Evolutionary conservation across 2,113 vertebrate genomes (phyloP).

Genomic region (Elephas maximus): DNA sequence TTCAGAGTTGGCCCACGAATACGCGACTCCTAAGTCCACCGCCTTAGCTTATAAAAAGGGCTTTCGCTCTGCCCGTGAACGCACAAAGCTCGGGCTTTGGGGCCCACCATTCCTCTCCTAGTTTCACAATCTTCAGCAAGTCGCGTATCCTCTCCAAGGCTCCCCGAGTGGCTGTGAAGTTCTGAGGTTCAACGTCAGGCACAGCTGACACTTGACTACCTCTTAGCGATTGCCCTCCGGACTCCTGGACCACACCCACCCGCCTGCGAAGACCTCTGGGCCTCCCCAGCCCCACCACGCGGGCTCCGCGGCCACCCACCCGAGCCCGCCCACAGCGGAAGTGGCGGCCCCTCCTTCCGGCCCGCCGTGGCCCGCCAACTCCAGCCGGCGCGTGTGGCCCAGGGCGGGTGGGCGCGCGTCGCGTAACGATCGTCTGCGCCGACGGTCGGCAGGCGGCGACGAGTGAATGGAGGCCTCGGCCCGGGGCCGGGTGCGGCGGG

Average conservation of each 20-base stretch:
- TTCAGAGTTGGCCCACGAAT: fast-evolving
- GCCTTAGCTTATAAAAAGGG: background rate
- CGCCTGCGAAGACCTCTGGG: fast-evolving
- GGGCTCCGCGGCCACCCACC: background rate
- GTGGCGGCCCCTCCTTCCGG: background rate
- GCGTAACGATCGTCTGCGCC: conserved; percentile 52
- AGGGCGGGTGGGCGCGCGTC: background rate
- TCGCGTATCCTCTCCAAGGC: fast-evolving
- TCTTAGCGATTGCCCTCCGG: fast-evolving
- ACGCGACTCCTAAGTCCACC: background rate
- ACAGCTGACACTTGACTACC: fast-evolving
- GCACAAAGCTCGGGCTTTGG: no score
- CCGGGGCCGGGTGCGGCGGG: background rate
- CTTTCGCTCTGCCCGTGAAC: fast-evolving
- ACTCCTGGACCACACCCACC: fast-evolving
- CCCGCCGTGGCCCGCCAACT: background rate
- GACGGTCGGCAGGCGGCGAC: conserved; percentile 40
- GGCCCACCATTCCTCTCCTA: no score
- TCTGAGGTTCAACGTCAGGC: fast-evolving
- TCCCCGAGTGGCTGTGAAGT: fast-evolving
- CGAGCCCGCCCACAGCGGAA: background rate
- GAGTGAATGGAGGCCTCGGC: background rate
- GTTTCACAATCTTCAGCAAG: background rate
- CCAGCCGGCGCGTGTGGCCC: background rate
- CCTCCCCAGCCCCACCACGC: background rate